phyloP scores from a whole-genome alignment of 2,113 vertebrate species.

The Echinops telfairi region DNA sequence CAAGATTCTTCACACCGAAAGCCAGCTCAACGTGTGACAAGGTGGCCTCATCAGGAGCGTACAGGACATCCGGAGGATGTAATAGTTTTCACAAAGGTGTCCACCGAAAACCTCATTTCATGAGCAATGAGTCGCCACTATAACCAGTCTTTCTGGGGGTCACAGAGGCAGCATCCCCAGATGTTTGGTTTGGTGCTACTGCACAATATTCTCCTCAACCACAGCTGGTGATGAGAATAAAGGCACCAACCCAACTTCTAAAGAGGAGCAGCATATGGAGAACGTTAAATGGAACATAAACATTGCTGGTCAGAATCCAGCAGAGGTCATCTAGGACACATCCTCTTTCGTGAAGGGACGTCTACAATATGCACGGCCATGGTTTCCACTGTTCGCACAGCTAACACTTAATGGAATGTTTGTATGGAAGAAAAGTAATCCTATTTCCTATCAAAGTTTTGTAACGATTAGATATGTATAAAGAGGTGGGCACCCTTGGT shows the following conservation, averaged over 20 bases:
- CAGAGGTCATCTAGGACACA: slow-evolving; percentile 66
- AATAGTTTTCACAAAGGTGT: slow-evolving; percentile 49
- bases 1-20: slow-evolving; percentile 44
- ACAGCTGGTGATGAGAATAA: slow-evolving; percentile 76
- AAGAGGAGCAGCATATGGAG: slow-evolving; percentile 72
- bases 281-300: slow-evolving; percentile 78
- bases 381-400: slow-evolving; percentile 50
- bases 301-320: slow-evolving; percentile 66
- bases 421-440: slow-evolving; percentile 47
- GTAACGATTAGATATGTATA: slow-evolving; percentile 31
- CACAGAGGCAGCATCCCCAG: slow-evolving; percentile 50
- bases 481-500: slow-evolving; percentile 2
- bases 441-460: slow-evolving; percentile 43
- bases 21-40: slow-evolving; percentile 21
- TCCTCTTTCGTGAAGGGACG: not conserved
- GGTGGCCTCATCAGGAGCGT: slow-evolving; percentile 2
- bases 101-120: not conserved
- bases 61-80: slow-evolving; percentile 41
- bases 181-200: slow-evolving; percentile 72
- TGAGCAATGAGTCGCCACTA: slow-evolving; percentile 58
- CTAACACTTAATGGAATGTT: slow-evolving; percentile 55
- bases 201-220: slow-evolving; percentile 58
- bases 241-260: slow-evolving; percentile 54
- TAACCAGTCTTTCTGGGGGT: slow-evolving; percentile 58
- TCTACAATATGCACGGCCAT: slow-evolving; percentile 4